Evolutionary conservation across 2,113 vertebrate genomes (phyloP).

Genomic region (Corapipo altera): DNA sequence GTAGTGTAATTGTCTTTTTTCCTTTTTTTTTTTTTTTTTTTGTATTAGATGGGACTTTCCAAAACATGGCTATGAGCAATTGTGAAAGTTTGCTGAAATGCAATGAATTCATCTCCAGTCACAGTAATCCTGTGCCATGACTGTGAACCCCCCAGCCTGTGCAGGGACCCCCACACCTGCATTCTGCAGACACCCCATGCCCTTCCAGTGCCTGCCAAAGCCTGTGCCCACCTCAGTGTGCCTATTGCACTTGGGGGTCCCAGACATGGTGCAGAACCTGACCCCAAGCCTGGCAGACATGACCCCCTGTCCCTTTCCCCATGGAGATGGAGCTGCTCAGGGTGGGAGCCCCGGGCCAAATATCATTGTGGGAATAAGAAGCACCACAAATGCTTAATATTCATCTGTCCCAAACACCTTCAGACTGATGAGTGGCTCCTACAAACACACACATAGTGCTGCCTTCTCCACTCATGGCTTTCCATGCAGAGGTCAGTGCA

Average conservation of each 20-base stretch:
- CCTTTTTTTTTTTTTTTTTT: not conserved
- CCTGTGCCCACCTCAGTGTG: not conserved
- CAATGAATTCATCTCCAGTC: not conserved
- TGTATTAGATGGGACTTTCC: not conserved
- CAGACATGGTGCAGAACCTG: accelerated
- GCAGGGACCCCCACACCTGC: not conserved
- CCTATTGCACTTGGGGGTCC: not conserved
- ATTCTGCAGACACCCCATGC: not conserved
- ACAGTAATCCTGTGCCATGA: not conserved
- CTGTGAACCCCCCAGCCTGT: not conserved
- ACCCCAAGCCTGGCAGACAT: no score
- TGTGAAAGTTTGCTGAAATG: not conserved
- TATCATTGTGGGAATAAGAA: not conserved
- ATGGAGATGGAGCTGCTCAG: accelerated
- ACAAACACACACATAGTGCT: accelerated
- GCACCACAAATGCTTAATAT: no score
- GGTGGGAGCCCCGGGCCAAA: not conserved
- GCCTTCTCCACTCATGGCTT: not conserved
- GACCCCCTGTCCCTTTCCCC: not conserved
- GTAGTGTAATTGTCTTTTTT: no score
- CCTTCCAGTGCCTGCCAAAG: not conserved
- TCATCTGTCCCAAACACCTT: not conserved
- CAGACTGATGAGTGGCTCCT: not conserved
- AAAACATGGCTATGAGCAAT: not conserved
- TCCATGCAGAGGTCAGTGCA: not conserved